Evolutionary conservation across 2,888 invertebrate genomes (phyloP), one percentile per base, ranked within the genome.

Genomic region (Cosmia trapezina): DNA sequence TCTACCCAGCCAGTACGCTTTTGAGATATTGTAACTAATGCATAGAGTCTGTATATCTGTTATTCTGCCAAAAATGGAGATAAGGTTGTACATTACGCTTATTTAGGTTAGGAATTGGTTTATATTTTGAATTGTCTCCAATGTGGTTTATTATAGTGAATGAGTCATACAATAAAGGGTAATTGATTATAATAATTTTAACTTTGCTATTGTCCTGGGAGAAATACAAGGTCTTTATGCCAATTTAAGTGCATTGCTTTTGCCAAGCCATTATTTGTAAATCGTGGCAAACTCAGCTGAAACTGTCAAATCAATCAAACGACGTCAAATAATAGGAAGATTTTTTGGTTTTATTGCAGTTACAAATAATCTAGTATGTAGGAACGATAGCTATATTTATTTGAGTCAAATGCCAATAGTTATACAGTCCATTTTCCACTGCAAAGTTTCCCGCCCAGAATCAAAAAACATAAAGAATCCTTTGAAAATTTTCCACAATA

Each of bases 1-100:
- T 86, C 81, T 82, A 82, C 84, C 70, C 84, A 87, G 86, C 86
- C 88, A 89, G 88, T 84, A 83, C 66, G 86, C 83, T 84, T 88
- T 84, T 84, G 86, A 86, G 84, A 88, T 86, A 86, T 87, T 81
- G 77, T 82, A 86, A 82, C 87, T 88, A 86, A 86, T 83, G 84
- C 81, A 86, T 79, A 76, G 71, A 85, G 86, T 86, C 73, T 76
- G 83, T 85, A 80, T 84, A 76, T 76, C 75, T 76, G 81, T 82
- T 80, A 79, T 87, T 83, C 81, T 86, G 86, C 86, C 86, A 87
- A 79, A 86, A 81, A 80, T 69, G 75, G 76, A 77, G 80, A 63
- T 78, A 81, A 70, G 74, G 65, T 73, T 80, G 78, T 72, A 70
- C 41, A 70, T 69, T 78, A 83, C 76, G 69, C 78, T 81, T 86